Evolutionary conservation across 2,888 invertebrate species (phyloP).

Genomic region (Cerastoderma edule): DNA sequence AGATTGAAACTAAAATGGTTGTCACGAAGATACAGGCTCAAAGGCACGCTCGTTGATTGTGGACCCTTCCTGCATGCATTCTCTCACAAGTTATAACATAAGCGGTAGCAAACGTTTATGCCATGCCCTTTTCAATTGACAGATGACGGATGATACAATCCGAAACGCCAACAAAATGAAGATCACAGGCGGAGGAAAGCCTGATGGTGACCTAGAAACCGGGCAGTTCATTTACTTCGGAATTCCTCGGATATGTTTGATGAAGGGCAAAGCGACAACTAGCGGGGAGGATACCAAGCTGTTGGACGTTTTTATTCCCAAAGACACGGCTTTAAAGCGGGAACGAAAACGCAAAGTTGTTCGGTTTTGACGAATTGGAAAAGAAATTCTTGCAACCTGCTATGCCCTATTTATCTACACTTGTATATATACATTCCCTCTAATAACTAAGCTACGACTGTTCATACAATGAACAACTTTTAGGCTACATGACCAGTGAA

Average conservation of each 20-base stretch:
- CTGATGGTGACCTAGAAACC: conserved; percentile 12
- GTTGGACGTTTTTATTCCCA: not conserved
- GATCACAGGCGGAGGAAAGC: not conserved
- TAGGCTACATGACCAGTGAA: too few relatives aligned
- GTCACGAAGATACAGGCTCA: conserved; percentile 66
- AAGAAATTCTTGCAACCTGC: too few relatives aligned
- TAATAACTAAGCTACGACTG: too few relatives aligned
- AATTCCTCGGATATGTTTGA: conserved; percentile 14
- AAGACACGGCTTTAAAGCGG: not conserved
- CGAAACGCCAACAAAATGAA: conserved; percentile 14
- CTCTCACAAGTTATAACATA: too few relatives aligned
- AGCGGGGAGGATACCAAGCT: not conserved
- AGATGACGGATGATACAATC: too few relatives aligned
- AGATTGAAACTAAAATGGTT: not conserved
- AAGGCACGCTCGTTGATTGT: conserved; percentile 74
- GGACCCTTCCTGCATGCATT: conserved; percentile 84
- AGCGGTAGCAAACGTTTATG: too few relatives aligned
- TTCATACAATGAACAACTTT: too few relatives aligned
- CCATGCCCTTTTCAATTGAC: too few relatives aligned
- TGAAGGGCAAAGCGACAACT: not conserved
- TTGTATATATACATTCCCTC: too few relatives aligned
- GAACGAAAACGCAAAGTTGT: too few relatives aligned
- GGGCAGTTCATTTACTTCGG: conserved; percentile 32
- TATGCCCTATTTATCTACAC: too few relatives aligned
- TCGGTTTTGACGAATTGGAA: too few relatives aligned